Evolutionary conservation across 2,888 invertebrate species (phyloP).

Genomic region (Serrognathus titanus): DNA sequence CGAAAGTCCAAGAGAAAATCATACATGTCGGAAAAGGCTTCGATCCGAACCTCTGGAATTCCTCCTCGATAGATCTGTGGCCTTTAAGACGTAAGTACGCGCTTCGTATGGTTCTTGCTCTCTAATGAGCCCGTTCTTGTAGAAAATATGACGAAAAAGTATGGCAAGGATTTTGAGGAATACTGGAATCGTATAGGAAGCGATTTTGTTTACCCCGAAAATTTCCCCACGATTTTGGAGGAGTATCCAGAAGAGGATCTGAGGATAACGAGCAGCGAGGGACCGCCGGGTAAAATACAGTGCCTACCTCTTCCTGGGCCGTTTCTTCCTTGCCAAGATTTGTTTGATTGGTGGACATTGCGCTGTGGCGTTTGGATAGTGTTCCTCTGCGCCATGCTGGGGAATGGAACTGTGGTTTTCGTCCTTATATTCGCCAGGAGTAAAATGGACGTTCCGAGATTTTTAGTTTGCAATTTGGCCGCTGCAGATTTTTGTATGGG

Average conservation of each 20-base stretch:
- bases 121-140: neutral
- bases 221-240: constrained; percentile 67
- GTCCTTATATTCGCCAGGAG: constrained; percentile 87
- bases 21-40: constrained; percentile 69
- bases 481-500: constrained; percentile 98
- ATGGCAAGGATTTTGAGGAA: neutral
- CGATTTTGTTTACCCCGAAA: constrained; percentile 67
- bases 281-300: constrained; percentile 56
- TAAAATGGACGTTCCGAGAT: constrained; percentile 95
- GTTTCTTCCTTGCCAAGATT: constrained; percentile 91
- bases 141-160: neutral
- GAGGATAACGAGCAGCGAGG: constrained; percentile 31
- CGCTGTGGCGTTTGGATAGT: constrained; percentile 97
- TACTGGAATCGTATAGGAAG: constrained; percentile 37
- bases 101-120: no score
- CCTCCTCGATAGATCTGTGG: constrained; percentile 73
- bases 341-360: constrained; percentile 97
- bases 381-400: constrained; percentile 90
- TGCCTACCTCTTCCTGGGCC: constrained; percentile 88
- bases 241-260: constrained; percentile 67
- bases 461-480: constrained; percentile 94
- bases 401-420: constrained; percentile 93
- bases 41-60: constrained; percentile 76
- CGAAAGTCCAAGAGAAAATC: constrained; percentile 60
- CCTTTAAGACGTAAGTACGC: constrained; percentile 70